Evolutionary conservation across 2,888 invertebrate genomes (phyloP).

Genomic region (Drosophila setosimentum): DNA sequence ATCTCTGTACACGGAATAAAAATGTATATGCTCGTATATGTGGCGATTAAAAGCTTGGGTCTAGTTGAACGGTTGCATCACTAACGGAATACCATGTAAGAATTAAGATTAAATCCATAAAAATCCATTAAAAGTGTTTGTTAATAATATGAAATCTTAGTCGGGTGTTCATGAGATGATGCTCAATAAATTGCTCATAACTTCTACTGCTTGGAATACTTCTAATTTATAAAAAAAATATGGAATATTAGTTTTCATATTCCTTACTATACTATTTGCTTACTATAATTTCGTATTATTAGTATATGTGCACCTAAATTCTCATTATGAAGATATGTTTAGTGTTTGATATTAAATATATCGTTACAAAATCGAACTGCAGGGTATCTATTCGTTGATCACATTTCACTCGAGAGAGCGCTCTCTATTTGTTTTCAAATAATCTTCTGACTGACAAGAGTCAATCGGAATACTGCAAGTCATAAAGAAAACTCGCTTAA

Average conservation of each 20-base stretch:
- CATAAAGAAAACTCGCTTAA: constrained; percentile 45
- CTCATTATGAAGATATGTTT: not conserved
- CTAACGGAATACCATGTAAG: not conserved
- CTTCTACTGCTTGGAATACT: not conserved
- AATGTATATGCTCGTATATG: not conserved
- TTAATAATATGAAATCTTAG: too few species aligned
- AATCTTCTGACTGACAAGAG: constrained; percentile 22
- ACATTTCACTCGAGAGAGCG: not conserved
- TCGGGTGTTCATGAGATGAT: not conserved
- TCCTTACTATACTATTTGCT: not conserved
- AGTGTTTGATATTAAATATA: too few species aligned
- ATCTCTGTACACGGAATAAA: not conserved
- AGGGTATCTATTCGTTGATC: not conserved
- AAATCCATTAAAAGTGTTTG: too few species aligned
- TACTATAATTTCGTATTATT: too few species aligned
- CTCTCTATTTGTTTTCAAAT: not conserved
- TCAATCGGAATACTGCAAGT: constrained; percentile 31
- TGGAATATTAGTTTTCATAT: not conserved
- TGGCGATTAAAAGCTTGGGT: not conserved
- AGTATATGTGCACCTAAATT: not conserved
- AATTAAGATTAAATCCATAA: not conserved
- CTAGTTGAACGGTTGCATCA: not conserved
- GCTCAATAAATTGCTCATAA: too few species aligned
- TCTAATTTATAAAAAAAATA: not conserved
- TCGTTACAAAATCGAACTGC: not conserved